A percentile compares a stretch with the other conserved stretches of the same genome.
Conservation (phyloP, 2,797 vertebrate genomes). For the Setipinna tenuifilis region DNA sequence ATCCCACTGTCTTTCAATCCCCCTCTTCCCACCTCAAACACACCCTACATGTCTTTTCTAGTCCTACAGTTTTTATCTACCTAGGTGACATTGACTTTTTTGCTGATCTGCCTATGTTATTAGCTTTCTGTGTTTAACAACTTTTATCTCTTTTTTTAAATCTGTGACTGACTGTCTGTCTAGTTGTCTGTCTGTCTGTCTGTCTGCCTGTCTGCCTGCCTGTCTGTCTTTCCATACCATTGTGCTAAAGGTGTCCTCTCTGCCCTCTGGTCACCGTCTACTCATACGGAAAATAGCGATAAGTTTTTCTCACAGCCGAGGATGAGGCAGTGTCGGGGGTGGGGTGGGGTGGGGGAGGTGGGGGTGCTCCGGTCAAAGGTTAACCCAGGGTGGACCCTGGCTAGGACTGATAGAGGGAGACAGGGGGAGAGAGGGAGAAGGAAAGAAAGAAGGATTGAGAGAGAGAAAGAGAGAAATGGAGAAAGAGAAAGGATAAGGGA, state of each 20-base stretch:
- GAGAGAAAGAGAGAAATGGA: conserved; percentile 31
- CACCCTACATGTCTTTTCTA: background rate
- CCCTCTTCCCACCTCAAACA: conserved; percentile 58
- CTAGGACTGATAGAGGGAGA: conserved; percentile 59
- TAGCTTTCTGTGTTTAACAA: background rate
- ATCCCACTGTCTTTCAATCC: conserved; percentile 38
- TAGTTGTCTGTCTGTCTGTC: background rate
- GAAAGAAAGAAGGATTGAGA: conserved; percentile 24
- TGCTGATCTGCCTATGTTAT: background rate
- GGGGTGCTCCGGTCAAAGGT: conserved; percentile 57
- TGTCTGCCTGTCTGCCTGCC: conserved; percentile 44
- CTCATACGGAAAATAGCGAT: background rate
- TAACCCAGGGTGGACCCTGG: conserved; percentile 58
- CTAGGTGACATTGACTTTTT: background rate
- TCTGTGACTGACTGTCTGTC: background rate
- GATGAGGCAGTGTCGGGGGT: conserved; percentile 27
- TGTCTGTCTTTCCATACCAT: conserved; percentile 64
- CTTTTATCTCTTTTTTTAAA: background rate
- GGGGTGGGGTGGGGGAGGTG: too few relatives aligned
- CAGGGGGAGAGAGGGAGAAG: conserved; percentile 41
- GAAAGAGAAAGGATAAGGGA: background rate
- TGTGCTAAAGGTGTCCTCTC: background rate
- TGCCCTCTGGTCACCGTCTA: background rate
- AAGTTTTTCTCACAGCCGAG: background rate
- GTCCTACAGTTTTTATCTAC: background rate